phyloP scores from a whole-genome alignment of 2,797 vertebrate genomes.

The Simalia tracyae region DNA sequence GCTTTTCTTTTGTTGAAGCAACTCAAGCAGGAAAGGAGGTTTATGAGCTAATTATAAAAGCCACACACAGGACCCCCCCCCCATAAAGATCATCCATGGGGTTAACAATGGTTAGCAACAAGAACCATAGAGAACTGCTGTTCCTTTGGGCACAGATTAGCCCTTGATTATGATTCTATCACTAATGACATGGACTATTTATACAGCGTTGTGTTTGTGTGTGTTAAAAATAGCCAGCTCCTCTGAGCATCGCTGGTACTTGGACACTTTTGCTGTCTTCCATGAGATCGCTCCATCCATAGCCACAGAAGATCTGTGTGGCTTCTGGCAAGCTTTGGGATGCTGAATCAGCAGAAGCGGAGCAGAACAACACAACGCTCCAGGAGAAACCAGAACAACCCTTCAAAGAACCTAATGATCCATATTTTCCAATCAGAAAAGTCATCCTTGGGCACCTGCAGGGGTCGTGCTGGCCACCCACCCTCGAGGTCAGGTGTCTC shows the following conservation, averaged over 20 bases:
- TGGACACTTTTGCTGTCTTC: conserved; percentile 16
- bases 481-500: neutral
- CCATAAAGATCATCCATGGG: conserved; percentile 12
- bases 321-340: neutral
- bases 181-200: conserved; percentile 45
- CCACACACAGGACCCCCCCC: neutral
- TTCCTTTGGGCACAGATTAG: conserved; percentile 50
- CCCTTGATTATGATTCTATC: conserved; percentile 43
- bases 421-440: neutral
- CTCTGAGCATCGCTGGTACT: conserved; percentile 11
- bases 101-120: conserved; percentile 38
- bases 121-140: conserved; percentile 5
- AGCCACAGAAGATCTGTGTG: neutral
- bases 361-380: too few species aligned
- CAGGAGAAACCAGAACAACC: rapidly evolving
- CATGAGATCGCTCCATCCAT: neutral
- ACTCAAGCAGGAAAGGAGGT: neutral
- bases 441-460: too few species aligned
- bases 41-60: conserved; percentile 17
- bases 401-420: neutral
- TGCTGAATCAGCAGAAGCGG: neutral
- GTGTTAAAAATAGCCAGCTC: conserved; percentile 61
- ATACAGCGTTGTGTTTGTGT: conserved; percentile 41
- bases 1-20: neutral
- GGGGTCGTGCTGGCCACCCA: neutral